A percentile compares a stretch with the other conserved stretches of the same genome.
phyloP scores from a whole-genome alignment of 2,888 invertebrate genomes.

The Loripinus fragilis region DNA sequence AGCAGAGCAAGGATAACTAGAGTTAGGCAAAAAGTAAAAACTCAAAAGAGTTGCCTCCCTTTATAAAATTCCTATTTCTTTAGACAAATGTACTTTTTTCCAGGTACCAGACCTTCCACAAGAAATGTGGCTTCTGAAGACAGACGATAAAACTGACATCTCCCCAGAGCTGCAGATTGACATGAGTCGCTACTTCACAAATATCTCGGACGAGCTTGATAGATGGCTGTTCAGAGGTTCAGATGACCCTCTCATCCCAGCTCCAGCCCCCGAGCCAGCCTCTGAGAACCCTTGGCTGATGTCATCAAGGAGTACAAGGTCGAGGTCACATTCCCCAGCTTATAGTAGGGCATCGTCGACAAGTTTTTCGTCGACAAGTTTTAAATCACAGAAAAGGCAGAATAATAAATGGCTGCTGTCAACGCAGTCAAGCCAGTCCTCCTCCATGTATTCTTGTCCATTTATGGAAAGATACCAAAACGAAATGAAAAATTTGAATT shows the following conservation, averaged over 20 bases:
- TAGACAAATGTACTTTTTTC: too few relatives aligned
- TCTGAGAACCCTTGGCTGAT: slow-evolving; percentile 52
- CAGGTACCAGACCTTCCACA: slow-evolving; percentile 25
- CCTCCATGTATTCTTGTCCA: slow-evolving; percentile 23
- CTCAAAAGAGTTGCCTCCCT: too few relatives aligned
- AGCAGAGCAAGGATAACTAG: too few relatives aligned
- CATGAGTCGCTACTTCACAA: slow-evolving; percentile 53
- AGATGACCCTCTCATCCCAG: neutral
- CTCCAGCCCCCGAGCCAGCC: neutral
- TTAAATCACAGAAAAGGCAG: slow-evolving; percentile 41
- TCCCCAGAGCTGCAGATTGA: slow-evolving; percentile 21
- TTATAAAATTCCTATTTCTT: too few relatives aligned
- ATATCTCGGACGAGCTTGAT: slow-evolving; percentile 50
- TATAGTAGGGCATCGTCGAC: slow-evolving; percentile 31
- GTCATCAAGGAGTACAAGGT: slow-evolving; percentile 11
- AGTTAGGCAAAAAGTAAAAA: too few relatives aligned
- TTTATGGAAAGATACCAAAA: slow-evolving; percentile 49
- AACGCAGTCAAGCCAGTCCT: neutral
- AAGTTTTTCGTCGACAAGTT: neutral
- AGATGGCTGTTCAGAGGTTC: slow-evolving; percentile 39
- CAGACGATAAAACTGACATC: neutral
- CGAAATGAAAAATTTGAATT: slow-evolving; percentile 35
- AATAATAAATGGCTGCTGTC: neutral
- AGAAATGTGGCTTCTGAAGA: slow-evolving; percentile 51
- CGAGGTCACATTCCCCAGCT: slow-evolving; percentile 38